Percentiles rank a stretch among this genome's conserved stretches.
Evolutionary conservation across 1,140 invertebrate genomes (phyloP).

Genomic region (Branchinecta lindahli): DNA sequence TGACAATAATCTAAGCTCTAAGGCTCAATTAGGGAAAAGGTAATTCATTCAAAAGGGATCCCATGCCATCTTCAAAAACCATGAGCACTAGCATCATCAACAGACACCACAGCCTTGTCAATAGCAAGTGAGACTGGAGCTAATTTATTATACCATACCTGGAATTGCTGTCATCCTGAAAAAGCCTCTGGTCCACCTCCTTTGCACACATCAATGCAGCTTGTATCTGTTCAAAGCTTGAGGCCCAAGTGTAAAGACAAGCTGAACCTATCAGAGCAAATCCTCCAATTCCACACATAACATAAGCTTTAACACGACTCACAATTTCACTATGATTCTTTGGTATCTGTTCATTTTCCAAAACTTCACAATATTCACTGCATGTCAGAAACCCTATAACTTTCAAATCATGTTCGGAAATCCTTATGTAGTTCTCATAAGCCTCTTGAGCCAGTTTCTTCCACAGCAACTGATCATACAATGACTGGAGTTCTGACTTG

Average conservation of each 20-base stretch:
- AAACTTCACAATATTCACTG: slow-evolving; percentile 47
- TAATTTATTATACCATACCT: slow-evolving; percentile 31
- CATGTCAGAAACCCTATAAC: slow-evolving; percentile 78
- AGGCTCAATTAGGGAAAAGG: too few relatives aligned
- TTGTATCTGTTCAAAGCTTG: slow-evolving; percentile 47
- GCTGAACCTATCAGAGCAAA: slow-evolving; percentile 77
- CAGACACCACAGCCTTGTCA: too few relatives aligned
- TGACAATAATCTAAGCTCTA: too few relatives aligned
- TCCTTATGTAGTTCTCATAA: too few relatives aligned
- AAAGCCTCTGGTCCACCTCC: slow-evolving; percentile 42
- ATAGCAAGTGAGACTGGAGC: background rate
- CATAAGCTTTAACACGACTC: slow-evolving; percentile 58
- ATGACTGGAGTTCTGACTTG: too few relatives aligned
- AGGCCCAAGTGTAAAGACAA: slow-evolving; percentile 79
- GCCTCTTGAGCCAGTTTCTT: too few relatives aligned
- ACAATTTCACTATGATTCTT: slow-evolving; percentile 54
- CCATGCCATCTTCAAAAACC: too few relatives aligned
- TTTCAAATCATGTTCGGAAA: slow-evolving; percentile 34
- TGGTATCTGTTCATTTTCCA: slow-evolving; percentile 25
- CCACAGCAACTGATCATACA: too few relatives aligned
- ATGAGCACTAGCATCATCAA: too few relatives aligned
- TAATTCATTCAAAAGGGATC: too few relatives aligned
- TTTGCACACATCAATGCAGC: slow-evolving; percentile 40
- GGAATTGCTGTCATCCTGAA: slow-evolving; percentile 75
- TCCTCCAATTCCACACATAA: slow-evolving; percentile 73